Evolutionary conservation across 2,797 vertebrate genomes (phyloP), one percentile per base, ranked within the genome.

Genomic region (Pristis pectinata): DNA sequence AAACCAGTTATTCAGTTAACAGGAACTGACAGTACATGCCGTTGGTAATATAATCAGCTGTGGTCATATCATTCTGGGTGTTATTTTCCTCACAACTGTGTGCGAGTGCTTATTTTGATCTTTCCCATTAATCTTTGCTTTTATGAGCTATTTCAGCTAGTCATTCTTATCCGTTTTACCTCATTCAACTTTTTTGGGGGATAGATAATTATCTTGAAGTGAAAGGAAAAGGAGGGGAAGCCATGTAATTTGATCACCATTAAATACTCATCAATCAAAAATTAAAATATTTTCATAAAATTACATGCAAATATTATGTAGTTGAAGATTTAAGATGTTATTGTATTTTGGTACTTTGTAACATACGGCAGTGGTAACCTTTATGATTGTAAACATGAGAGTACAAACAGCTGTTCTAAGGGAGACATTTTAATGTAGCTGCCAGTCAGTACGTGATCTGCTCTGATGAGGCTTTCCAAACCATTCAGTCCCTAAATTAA

Each of bases 371-470:
- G 92, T 44, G 44, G 27, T 94, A 94, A 94, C 70, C 92, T 94
- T 94, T 94, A 94, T 94, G 70, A 94, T 93, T 94, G 41, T 76
- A 94, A 94, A 94, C 92, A 94, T 94, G 92, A 70, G 92, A 94
- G 67, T 94, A 49, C 92, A 94, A 94, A 94, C 92, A 94, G 92
- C 70, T 94, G 92, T 94, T 94, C 44, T 34, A 74, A 94, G 44
- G 70, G 11, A 94, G 92, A 67, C 44, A 94, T 94, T 94, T 94
- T 94, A 76, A 94, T 76, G 44, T 70, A 76, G 44, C 70, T 94
- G 92, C 92, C 92, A 76, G 92, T 76, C 92, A 94, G 70, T 34
- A 56, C 94, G 44, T 34, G 70, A 74, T 92, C 92, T 93, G 92
- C 11, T 22, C 92, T 76, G 67, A 74, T 70, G 44, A 94, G 44